Evolutionary conservation across 2,113 vertebrate genomes (phyloP).

Genomic region (Arvicanthis niloticus): DNA sequence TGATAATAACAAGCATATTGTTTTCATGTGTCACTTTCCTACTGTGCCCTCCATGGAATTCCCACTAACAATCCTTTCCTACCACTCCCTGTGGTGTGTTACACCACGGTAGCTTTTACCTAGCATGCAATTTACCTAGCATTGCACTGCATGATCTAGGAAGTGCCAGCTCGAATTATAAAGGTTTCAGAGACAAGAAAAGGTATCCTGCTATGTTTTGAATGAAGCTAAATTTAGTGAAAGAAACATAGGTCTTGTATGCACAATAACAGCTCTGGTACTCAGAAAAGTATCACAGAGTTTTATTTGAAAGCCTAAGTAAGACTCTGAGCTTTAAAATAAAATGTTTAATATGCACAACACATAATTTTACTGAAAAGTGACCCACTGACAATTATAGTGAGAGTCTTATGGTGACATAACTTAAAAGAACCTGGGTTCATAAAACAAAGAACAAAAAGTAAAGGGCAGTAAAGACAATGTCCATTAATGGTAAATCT

Average conservation of each 20-base stretch:
- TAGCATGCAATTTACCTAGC: conserved; percentile 48
- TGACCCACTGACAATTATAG: conserved; percentile 34
- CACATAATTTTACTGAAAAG: conserved; percentile 56
- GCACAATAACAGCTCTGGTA: conserved; percentile 49
- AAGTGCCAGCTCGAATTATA: conserved; percentile 70
- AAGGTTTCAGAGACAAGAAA: conserved; percentile 70
- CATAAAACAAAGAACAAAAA: conserved; percentile 39
- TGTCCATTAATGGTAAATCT: not conserved
- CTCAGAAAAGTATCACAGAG: conserved; percentile 61
- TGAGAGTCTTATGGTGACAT: not conserved
- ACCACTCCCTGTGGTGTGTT: conserved; percentile 53
- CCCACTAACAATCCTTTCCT: conserved; percentile 39
- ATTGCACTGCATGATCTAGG: conserved; percentile 51
- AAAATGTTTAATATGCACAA: conserved; percentile 58
- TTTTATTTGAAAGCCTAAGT: conserved; percentile 67
- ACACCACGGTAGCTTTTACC: conserved; percentile 32
- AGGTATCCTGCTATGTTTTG: conserved; percentile 71
- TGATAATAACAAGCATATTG: conserved; percentile 44
- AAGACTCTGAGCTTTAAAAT: conserved; percentile 50
- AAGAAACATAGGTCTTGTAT: conserved; percentile 62
- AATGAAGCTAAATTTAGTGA: conserved; percentile 72
- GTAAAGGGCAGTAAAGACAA: not conserved
- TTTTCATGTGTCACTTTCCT: conserved; percentile 45
- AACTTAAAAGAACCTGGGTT: not conserved
- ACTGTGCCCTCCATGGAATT: not conserved